Conservation (phyloP, 2,888 invertebrate genomes). For the Euphydryas editha region DNA sequence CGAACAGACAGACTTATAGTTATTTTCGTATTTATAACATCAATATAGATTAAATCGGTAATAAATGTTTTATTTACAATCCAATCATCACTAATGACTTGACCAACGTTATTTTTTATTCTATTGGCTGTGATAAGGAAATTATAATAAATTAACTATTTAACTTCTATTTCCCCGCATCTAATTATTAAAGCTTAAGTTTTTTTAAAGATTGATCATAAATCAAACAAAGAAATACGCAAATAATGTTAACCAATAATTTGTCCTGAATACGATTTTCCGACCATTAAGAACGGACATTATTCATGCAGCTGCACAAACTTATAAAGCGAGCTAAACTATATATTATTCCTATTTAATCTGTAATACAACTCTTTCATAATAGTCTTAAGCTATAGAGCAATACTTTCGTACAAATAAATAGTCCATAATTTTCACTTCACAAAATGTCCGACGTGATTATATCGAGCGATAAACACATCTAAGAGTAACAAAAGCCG, state of each 20-base stretch:
- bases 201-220: neutral
- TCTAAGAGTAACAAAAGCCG: neutral
- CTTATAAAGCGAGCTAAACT: neutral
- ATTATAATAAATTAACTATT: slow-evolving; percentile 4
- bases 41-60: neutral
- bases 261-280: too few relatives aligned
- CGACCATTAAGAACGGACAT: neutral
- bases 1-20: neutral
- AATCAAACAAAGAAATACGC: too few relatives aligned
- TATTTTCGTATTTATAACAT: neutral
- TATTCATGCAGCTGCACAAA: neutral
- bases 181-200: neutral
- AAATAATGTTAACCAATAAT: too few relatives aligned
- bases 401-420: neutral
- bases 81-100: neutral
- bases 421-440: neutral
- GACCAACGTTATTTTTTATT: neutral
- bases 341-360: neutral
- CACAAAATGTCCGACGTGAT: slow-evolving; percentile 5
- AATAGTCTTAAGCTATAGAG: neutral
- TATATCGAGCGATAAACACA: slow-evolving; percentile 6
- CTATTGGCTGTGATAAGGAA: neutral
- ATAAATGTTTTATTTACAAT: slow-evolving; percentile 1
- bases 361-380: neutral
- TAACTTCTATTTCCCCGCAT: neutral